phyloP scores from a whole-genome alignment of 2,888 invertebrate species.

The Philhelius pedissequus region DNA sequence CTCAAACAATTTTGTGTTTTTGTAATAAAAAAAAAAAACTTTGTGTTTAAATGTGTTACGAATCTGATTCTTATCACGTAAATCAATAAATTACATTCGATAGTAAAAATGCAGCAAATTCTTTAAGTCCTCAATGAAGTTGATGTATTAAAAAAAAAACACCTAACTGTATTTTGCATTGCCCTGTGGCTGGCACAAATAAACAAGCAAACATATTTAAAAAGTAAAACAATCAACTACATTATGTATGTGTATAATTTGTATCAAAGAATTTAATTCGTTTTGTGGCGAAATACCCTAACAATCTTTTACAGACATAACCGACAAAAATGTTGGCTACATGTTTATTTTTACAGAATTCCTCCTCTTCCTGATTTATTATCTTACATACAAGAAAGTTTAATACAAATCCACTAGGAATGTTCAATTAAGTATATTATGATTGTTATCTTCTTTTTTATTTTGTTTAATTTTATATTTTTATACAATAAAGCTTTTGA shows the following conservation, averaged over 20 bases:
- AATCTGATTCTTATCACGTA: too few relatives aligned
- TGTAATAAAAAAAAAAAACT: background rate
- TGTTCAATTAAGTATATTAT: slow-evolving; percentile 19
- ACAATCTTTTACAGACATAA: background rate
- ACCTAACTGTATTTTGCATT: background rate
- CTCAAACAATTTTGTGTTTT: too few relatives aligned
- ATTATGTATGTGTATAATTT: background rate
- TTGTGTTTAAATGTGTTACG: too few relatives aligned
- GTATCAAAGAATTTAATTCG: background rate
- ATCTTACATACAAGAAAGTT: slow-evolving; percentile 16
- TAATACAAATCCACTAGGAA: slow-evolving; percentile 25
- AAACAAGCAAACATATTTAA: background rate
- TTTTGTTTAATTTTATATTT: background rate
- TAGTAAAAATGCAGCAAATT: background rate
- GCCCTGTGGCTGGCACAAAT: background rate
- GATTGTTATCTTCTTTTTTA: background rate
- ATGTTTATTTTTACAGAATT: background rate
- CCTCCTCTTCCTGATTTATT: background rate
- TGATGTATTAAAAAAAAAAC: background rate
- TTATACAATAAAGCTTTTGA: slow-evolving; percentile 38
- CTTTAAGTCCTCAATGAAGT: background rate
- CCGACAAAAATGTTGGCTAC: background rate
- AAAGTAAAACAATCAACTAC: background rate
- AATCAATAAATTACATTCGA: background rate
- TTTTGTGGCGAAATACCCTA: background rate